Evolutionary conservation across 92 coral and sea anemone species (phyloP), one percentile per base, ranked within the genome.

Genomic region (Bergia sp.): DNA sequence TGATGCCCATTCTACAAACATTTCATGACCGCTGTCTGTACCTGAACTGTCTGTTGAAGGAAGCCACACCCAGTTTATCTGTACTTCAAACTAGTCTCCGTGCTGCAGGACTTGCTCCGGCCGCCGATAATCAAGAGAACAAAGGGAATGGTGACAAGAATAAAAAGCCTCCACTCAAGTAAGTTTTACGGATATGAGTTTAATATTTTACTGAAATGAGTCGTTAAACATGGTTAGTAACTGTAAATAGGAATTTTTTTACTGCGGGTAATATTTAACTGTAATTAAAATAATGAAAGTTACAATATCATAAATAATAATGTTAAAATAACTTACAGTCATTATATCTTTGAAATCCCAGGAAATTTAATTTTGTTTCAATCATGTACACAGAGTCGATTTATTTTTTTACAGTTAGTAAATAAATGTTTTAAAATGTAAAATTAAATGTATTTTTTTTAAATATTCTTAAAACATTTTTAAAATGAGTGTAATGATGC

Each of bases 21-120:
- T 94, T 95, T 80, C 96, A 95, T 76, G 98, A 96, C 76, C 92
- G 99, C 18, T 89, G 96, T 79, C 15, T 96, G 86, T 96, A 94
- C 86, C 92, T 96, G 2, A 93, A 95, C 90, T 96, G 98, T 43
- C 92, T 96, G 69, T 75, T 96, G 41, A 93, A 92, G 87, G 94
- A 94, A 15, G 96, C 97, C 75, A 94, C 96, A 23, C 95, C 99
- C 38, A 94, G 99, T 82, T 86, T 95, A 42, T 89, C 92, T 23
- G 92, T 94, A n/a, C 91, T 96, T 16, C 92, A 91, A 42, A 93
- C 94, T 10, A 95, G 94, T 21, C 85, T 93, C 50, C 87, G 87
- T 45, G 75, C 87, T 13, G 87, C 75, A 5, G 87, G 87, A 47
- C 75, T 84, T 44, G 79, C 23, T 18, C 64, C 87, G 37, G 20